Percentiles rank a stretch among this genome's conserved stretches.
Evolutionary conservation across 37 sponge, comb jelly and placozoan genomes (phyloP).

Genomic region (Chondrilla cf. caribensis): DNA sequence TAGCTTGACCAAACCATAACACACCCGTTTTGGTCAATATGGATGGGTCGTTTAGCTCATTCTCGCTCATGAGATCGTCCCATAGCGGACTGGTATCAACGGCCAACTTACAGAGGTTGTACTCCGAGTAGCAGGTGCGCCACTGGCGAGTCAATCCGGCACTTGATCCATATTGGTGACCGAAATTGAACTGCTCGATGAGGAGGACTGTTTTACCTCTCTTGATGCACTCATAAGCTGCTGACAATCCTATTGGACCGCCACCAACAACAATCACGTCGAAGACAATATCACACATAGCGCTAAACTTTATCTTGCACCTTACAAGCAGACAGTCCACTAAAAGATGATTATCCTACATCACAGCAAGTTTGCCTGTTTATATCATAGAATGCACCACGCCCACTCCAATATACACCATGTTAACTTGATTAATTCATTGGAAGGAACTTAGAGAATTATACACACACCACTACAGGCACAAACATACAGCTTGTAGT

Average conservation of each 20-base stretch:
- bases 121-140: slow-evolving; percentile 29
- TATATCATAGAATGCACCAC: no score
- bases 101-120: slow-evolving; percentile 14
- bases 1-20: slow-evolving; percentile 30
- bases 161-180: slow-evolving; percentile 22
- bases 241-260: slow-evolving; percentile 30
- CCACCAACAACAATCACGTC: slow-evolving; percentile 36
- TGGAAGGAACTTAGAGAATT: no score
- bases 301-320: no score
- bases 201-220: slow-evolving; percentile 22
- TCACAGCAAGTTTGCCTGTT: no score
- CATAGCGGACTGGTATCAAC: slow-evolving; percentile 22
- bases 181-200: slow-evolving; percentile 24
- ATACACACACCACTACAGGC: no score
- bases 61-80: slow-evolving; percentile 22
- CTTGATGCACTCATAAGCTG: slow-evolving; percentile 34
- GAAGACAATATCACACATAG: neutral
- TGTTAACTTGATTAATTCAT: no score
- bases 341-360: no score
- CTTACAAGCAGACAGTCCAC: no score
- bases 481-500: no score
- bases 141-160: slow-evolving; percentile 27
- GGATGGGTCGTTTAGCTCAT: neutral
- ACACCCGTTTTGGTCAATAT: slow-evolving; percentile 14
- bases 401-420: no score